Evolutionary conservation across 2,888 invertebrate species (phyloP).

Genomic region (Cinara cedri): DNA sequence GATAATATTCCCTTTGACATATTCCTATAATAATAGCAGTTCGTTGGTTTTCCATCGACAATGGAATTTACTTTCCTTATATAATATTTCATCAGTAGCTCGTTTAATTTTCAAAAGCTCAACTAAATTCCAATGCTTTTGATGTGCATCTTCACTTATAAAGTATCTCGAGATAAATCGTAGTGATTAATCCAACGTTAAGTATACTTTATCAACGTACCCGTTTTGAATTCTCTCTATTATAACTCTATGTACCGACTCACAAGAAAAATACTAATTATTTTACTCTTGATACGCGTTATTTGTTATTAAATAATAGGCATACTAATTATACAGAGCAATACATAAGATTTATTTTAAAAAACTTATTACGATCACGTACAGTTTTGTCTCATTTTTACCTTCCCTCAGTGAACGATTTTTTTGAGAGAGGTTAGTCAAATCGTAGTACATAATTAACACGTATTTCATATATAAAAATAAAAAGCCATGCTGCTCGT

Average conservation of each 20-base stretch:
- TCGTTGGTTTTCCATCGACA: slow-evolving; percentile 18
- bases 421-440: too few relatives aligned
- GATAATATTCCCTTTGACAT: slow-evolving; percentile 31
- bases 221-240: neutral
- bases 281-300: too few relatives aligned
- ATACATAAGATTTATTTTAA: too few relatives aligned
- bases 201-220: neutral
- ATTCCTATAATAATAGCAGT: neutral
- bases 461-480: too few relatives aligned
- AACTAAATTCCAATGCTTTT: slow-evolving; percentile 19
- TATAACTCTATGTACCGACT: neutral
- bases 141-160: neutral
- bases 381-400: too few relatives aligned
- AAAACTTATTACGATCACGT: too few relatives aligned
- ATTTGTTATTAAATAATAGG: too few relatives aligned
- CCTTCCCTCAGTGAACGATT: too few relatives aligned
- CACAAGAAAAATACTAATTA: neutral
- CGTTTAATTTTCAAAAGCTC: slow-evolving; percentile 14
- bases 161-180: neutral
- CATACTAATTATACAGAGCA: too few relatives aligned
- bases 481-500: too few relatives aligned
- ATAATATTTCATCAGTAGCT: neutral
- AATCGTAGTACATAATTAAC: too few relatives aligned
- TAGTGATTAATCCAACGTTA: neutral
- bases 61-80: neutral